A percentile compares a stretch with the other conserved stretches of the same genome.
phyloP scores from a whole-genome alignment of 2,888 invertebrate genomes.

The Ditylenchus weischeri region DNA sequence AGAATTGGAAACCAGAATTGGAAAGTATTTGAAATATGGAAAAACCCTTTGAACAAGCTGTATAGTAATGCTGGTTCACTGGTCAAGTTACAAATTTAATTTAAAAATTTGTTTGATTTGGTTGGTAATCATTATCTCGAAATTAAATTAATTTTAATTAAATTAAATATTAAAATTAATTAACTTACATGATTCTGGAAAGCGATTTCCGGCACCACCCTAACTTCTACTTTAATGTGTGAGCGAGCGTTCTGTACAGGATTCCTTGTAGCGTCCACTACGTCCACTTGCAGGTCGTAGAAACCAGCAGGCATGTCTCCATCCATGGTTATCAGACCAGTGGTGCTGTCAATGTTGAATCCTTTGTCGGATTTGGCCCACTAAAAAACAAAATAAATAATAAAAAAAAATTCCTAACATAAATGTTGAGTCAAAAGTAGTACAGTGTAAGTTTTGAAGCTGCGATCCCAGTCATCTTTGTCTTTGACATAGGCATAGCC shows the following conservation, averaged over 20 bases:
- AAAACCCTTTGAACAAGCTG: no score
- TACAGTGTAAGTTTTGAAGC: slow-evolving; percentile 77
- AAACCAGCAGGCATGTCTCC: slow-evolving; percentile 83
- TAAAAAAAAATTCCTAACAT: no score
- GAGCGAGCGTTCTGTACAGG: slow-evolving; percentile 15
- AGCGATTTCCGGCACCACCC: slow-evolving; percentile 90
- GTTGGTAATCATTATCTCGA: no score
- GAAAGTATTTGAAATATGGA: no score
- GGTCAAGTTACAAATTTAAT: no score
- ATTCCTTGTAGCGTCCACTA: slow-evolving; percentile 74
- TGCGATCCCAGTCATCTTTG: slow-evolving; percentile 95
- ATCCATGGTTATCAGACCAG: slow-evolving; percentile 77
- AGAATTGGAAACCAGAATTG: no score
- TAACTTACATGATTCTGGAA: slow-evolving; percentile 70
- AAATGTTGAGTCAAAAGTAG: no score
- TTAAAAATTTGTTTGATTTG: no score
- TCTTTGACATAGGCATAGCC: slow-evolving; percentile 95
- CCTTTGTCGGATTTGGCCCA: slow-evolving; percentile 71
- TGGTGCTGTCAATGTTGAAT: slow-evolving; percentile 27
- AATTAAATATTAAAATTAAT: no score
- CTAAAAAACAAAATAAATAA: not conserved
- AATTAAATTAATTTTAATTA: no score
- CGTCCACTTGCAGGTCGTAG: slow-evolving; percentile 65
- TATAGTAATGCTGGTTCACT: no score
- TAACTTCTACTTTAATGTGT: slow-evolving; percentile 87